These are phyloP conservation scores for Plebejus argus DNA, from an alignment of 2,888 invertebrate genomes.

Conservation along the genomic window DNA sequence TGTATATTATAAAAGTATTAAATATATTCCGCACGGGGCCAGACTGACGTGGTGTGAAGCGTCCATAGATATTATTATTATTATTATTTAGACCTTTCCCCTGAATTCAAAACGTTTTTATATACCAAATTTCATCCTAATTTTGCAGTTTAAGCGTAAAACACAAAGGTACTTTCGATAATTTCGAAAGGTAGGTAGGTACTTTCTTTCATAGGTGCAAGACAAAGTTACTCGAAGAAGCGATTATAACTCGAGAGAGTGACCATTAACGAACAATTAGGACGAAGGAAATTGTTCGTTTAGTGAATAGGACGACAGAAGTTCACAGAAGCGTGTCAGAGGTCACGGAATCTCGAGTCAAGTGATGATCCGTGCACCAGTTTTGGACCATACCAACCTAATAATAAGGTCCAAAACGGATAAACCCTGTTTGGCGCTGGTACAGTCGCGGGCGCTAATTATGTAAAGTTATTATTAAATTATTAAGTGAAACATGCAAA, in stretches of 20 bases:
- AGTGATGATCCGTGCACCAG: constrained; percentile 42
- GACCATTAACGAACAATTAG: constrained; percentile 44
- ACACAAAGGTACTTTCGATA: too few species aligned
- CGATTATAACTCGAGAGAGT: constrained; percentile 33
- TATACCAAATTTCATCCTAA: too few species aligned
- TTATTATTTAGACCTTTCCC: too few species aligned
- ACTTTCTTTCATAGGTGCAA: not conserved
- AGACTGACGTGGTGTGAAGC: too few species aligned
- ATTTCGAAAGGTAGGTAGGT: too few species aligned
- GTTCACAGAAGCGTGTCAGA: constrained; percentile 51
- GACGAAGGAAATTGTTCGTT: constrained; percentile 59
- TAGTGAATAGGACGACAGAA: constrained; percentile 50
- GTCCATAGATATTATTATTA: too few species aligned
- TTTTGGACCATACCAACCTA: not conserved
- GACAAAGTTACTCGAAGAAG: not conserved
- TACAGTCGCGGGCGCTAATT: not conserved
- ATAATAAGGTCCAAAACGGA: not conserved
- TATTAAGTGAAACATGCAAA: too few species aligned
- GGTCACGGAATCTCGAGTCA: constrained; percentile 49
- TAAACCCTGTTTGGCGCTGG: not conserved
- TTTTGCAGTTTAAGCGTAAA: too few species aligned
- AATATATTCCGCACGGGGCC: too few species aligned
- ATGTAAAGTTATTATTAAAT: too few species aligned
- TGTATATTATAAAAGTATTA: too few species aligned
- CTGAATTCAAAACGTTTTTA: too few species aligned